A percentile compares a stretch with the other conserved stretches of the same genome.
Conservation (phyloP, 2,113 vertebrate species). For the Pygathrix nemaeus region DNA sequence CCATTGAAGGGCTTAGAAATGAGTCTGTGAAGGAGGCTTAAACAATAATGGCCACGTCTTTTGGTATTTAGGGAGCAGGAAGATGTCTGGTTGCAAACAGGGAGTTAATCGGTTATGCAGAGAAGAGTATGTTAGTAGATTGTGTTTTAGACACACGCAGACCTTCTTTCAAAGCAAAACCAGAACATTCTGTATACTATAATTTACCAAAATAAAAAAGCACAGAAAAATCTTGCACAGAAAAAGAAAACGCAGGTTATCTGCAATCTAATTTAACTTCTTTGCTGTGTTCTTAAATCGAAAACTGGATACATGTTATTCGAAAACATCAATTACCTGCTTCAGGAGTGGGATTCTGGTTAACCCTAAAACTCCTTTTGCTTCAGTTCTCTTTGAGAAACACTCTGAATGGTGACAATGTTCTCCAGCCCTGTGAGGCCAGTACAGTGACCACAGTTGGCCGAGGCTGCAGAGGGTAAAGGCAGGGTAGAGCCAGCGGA, state of each 20-base stretch:
- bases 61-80: slow-evolving; percentile 29
- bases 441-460: not conserved
- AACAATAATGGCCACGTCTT: slow-evolving; percentile 54
- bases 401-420: too few relatives aligned
- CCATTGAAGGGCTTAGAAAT: not conserved
- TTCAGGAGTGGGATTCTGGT: not conserved
- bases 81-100: not conserved
- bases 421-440: too few relatives aligned
- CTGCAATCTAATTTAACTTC: slow-evolving; percentile 4
- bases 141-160: not conserved
- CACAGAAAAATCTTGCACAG: not conserved
- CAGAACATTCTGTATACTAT: not conserved
- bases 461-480: not conserved
- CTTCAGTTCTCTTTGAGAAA: not conserved
- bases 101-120: not conserved
- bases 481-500: accelerated
- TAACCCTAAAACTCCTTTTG: not conserved
- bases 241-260: slow-evolving; percentile 11
- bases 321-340: not conserved
- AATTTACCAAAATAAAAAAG: not conserved
- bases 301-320: not conserved
- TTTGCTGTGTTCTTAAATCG: not conserved
- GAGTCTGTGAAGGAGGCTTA: slow-evolving; percentile 53
- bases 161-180: slow-evolving; percentile 22
- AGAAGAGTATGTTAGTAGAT: not conserved